Base-by-base conservation (phyloP, 1,140 invertebrate genomes). In the Arctopsyche grandis region DNA sequence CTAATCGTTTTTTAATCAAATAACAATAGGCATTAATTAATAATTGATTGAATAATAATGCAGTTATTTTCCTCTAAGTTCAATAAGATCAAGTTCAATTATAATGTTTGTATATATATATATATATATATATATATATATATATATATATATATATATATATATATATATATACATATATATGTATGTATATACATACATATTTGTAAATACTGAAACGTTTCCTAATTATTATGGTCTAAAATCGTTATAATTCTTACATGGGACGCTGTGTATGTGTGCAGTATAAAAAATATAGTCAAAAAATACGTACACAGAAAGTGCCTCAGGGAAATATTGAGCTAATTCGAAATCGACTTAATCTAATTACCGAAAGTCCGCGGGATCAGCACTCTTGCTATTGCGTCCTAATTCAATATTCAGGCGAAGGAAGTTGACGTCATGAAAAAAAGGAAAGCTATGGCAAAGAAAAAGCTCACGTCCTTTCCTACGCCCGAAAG, bases 341-440 rank as follows among this genome's bases (percentile, higher is more conserved):
- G 56, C 56, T 60, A 60, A 60, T 60, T 60, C 56, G 21, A 60
- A 21, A 60, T 60, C 56, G 56, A 60, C 56, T 60, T 60, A 60
- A 60, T 60, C 56, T 9, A 60, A 60, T 60, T 60, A 60, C 16
- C 56, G 56, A 5, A 19, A 60, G 56, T 60, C 56, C 21, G 16
- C 56, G 56, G 56, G 56, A 60, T 60, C 56, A 60, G 56, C 56
- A 60, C 21, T 60, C 56, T 21, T 19, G 16, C 56, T 60, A 60
- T 16, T 7, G 16, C 56, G 21, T 9, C 9, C 56, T 60, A 60
- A 60, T 60, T 60, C 56, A 60, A 60, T 60, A 60, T 60, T 60
- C 56, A 60, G 7, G 56, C 56, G 56, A 60, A 60, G 56, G 56
- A 60, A 60, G 56, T 60, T 60, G 56, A 60, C 56, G 56, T 60